A percentile compares a stretch with the other conserved stretches of the same genome.
phyloP scores from a whole-genome alignment of 2,888 invertebrate species.

The Dryomyza anilis region DNA sequence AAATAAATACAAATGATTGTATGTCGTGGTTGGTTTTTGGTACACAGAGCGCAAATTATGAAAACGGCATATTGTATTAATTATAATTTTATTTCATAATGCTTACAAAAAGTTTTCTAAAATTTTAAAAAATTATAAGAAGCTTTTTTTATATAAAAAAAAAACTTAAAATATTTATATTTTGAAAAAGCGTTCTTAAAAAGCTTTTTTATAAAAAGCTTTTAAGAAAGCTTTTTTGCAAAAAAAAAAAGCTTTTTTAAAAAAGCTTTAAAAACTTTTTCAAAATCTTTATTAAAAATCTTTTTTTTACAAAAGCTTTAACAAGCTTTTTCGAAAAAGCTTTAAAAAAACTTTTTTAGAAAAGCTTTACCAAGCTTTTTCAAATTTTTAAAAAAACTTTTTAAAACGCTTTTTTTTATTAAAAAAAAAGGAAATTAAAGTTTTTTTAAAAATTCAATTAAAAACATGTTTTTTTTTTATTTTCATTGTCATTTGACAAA shows the following conservation, averaged over 20 bases:
- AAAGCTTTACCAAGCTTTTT: no score
- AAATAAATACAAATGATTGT: no score
- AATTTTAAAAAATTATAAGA: no score
- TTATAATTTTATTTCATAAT: no score
- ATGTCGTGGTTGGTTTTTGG: no score
- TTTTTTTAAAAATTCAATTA: not conserved
- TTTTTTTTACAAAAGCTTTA: not conserved
- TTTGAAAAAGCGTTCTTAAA: not conserved
- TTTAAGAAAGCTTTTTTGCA: not conserved
- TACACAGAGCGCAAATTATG: no score
- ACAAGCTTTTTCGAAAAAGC: not conserved
- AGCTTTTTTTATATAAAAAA: no score
- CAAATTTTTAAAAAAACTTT: no score
- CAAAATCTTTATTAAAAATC: not conserved
- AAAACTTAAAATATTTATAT: no score
- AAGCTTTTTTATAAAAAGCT: constrained; percentile 4
- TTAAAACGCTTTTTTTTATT: not conserved
- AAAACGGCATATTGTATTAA: no score
- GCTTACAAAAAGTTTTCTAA: not conserved
- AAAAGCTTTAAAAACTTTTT: not conserved
- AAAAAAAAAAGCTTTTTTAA: not conserved
- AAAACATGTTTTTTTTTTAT: no score
- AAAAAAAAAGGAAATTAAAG: not conserved
- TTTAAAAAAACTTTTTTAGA: not conserved
- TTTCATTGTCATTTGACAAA: no score